Evolutionary conservation across 2,888 invertebrate species (phyloP), one percentile per base, ranked within the genome.

Genomic region (Metopia argyrocephala): DNA sequence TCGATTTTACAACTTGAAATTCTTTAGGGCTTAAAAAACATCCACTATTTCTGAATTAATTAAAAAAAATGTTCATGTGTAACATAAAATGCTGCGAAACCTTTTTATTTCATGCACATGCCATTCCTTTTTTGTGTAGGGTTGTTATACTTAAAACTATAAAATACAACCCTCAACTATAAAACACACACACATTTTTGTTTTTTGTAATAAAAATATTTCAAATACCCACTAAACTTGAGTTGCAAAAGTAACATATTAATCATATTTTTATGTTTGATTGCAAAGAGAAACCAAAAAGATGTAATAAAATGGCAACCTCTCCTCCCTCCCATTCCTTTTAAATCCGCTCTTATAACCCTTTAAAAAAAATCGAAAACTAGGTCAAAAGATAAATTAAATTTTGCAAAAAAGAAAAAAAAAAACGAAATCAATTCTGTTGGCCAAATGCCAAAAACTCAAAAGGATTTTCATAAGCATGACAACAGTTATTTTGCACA

Each of bases 381-480:
- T 38, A 15, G 38, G 38, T 38, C 38, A 38, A 38, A 38, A 38
- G 15, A 38, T 38, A 9, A 38, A 38, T 38, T 38, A n/a, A n/a
- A n/a, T 15, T 38, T 38, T 38, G 9, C 3, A 4, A 28, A 65
- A 25, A 38, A 38, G 21, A 50, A 46, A 20, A 48, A 46, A 12
- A 27, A 1, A 20, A 27, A 31, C 45, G 3, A 48, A 7, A 21
- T 1, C 28, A 76, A 52, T 65, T 18, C 46, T 0, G 66, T 75
- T 75, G 74, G 79, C 52, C n/a, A 21, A 21, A 62, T 50, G 76
- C 70, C 75, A 79, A 79, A 56, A 31, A 45, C 21, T 12, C 18
- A 4, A 20, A 79, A 75, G 75, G 79, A 75, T 59, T 59, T 70
- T 75, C 28, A 28, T 54, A 5, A 18, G 65, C 61, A 62, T n/a